Evolutionary conservation across 30 jellyfish, hydroid and myxozoan genomes (phyloP).

Genomic region (Turritopsis rubra): DNA sequence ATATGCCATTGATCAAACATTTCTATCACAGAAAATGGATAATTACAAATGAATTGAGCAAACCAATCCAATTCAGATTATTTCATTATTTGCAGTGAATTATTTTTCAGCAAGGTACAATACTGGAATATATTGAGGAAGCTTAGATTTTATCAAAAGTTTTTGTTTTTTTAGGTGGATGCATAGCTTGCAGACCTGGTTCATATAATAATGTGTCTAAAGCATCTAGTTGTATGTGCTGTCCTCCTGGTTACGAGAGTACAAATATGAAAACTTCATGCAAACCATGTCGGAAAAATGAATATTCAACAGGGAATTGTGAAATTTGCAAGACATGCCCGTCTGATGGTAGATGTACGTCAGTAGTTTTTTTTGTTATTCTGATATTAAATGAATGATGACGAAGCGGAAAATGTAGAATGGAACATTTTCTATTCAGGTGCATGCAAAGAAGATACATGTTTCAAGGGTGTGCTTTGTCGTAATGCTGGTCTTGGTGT

Average conservation of each 20-base stretch:
- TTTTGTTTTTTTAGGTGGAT: slow-evolving; percentile 47
- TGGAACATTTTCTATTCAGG: slow-evolving; percentile 28
- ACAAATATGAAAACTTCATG: slow-evolving; percentile 61
- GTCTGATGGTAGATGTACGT: slow-evolving; percentile 44
- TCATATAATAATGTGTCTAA: slow-evolving; percentile 54
- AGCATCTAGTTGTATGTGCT: slow-evolving; percentile 62
- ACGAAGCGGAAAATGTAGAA: background rate
- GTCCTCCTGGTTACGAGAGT: slow-evolving; percentile 82
- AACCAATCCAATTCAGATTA: too few relatives aligned
- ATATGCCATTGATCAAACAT: background rate
- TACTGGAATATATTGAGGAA: background rate
- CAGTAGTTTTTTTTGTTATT: background rate
- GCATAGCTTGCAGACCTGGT: slow-evolving; percentile 74
- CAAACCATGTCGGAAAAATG: slow-evolving; percentile 55
- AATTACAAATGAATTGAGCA: too few relatives aligned
- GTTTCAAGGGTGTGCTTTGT: slow-evolving; percentile 66
- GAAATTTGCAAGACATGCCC: slow-evolving; percentile 49
- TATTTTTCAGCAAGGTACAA: background rate
- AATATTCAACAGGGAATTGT: slow-evolving; percentile 67
- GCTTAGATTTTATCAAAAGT: background rate
- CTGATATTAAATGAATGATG: background rate
- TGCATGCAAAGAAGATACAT: slow-evolving; percentile 74
- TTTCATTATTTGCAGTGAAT: background rate
- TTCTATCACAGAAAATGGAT: too few relatives aligned
- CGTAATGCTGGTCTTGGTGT: slow-evolving; percentile 55